phyloP scores from a whole-genome alignment of 1,140 invertebrate species.

The Macrocentrus cingulum region DNA sequence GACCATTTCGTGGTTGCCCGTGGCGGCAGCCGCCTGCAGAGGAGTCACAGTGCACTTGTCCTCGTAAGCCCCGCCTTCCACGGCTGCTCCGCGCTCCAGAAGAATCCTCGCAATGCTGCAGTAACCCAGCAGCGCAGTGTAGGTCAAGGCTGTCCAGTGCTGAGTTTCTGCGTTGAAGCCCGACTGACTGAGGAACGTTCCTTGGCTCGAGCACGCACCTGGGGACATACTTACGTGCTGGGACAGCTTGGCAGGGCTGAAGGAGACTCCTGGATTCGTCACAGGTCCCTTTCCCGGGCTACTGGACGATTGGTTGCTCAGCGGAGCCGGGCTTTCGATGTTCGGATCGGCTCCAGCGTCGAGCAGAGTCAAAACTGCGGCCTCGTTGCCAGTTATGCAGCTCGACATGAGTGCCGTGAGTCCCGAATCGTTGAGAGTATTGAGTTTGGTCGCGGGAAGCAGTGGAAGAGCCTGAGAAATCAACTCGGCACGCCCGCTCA shows the following conservation, averaged over 20 bases:
- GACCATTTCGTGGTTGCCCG: constrained; percentile 79
- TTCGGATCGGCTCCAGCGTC: constrained; percentile 79
- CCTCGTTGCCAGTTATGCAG: constrained; percentile 76
- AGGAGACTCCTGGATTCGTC: constrained; percentile 28
- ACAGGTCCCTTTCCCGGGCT: constrained; percentile 36
- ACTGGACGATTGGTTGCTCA: constrained; percentile 36
- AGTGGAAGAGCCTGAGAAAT: constrained; percentile 76
- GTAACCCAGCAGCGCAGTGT: constrained; percentile 66
- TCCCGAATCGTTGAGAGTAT: constrained; percentile 78
- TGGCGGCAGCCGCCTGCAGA: constrained; percentile 79
- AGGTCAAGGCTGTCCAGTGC: constrained; percentile 77
- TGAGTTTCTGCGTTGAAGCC: constrained; percentile 71
- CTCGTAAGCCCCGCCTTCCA: constrained; percentile 83
- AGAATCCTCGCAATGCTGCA: constrained; percentile 64
- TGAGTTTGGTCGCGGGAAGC: constrained; percentile 71
- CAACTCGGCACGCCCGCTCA: constrained; percentile 74
- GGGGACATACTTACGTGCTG: constrained; percentile 21
- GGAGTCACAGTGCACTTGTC: constrained; percentile 85
- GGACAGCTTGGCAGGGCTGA: constrained; percentile 29
- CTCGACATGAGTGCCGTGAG: constrained; percentile 82
- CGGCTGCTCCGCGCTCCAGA: constrained; percentile 77
- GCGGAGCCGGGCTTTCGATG: constrained; percentile 65
- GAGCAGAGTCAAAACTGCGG: constrained; percentile 69
- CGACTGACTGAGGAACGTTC: constrained; percentile 10
- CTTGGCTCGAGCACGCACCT: background rate